Percentiles rank a stretch among this genome's conserved stretches.
These are phyloP conservation scores for Leucoptera coffeella DNA, from an alignment of 2,888 invertebrate genomes.

Conservation along the genomic window DNA sequence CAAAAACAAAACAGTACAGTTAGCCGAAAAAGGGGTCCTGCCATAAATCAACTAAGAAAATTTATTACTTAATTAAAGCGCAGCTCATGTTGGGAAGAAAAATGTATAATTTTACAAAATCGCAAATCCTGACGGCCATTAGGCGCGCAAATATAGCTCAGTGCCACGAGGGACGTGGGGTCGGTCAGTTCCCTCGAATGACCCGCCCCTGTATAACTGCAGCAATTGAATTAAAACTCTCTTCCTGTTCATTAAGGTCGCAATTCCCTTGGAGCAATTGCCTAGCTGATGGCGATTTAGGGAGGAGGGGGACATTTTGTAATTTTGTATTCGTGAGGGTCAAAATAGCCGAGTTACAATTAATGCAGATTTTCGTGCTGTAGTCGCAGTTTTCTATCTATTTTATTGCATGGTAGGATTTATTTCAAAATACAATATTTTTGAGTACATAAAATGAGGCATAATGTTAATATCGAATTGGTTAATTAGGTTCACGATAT, in stretches of 20 bases:
- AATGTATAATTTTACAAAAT: background rate
- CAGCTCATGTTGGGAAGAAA: too few species aligned
- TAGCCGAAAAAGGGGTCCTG: too few species aligned
- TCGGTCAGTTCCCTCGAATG: constrained; percentile 31
- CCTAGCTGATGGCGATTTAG: background rate
- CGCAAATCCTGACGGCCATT: constrained; percentile 16
- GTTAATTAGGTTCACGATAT: too few species aligned
- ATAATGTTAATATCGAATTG: too few species aligned
- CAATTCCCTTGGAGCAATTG: background rate
- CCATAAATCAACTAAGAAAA: background rate
- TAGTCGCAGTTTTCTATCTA: too few species aligned
- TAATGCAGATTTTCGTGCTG: too few species aligned
- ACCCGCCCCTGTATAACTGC: constrained; percentile 15
- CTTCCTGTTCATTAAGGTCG: too few species aligned
- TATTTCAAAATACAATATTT: too few species aligned
- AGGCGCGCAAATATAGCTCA: constrained; percentile 24
- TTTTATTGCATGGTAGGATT: too few species aligned
- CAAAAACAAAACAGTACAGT: too few species aligned
- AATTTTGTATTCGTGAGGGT: constrained; percentile 2
- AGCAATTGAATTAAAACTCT: too few species aligned
- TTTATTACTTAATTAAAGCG: background rate
- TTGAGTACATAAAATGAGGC: too few species aligned
- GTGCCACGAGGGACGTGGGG: constrained; percentile 12
- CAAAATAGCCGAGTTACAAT: constrained; percentile 2
- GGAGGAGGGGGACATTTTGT: constrained; percentile 1